A percentile compares a stretch with the other conserved stretches of the same genome.
These are phyloP conservation scores for Chiroxiphia lanceolata DNA, from an alignment of 2,797 vertebrate genomes.

Conservation along the genomic window DNA sequence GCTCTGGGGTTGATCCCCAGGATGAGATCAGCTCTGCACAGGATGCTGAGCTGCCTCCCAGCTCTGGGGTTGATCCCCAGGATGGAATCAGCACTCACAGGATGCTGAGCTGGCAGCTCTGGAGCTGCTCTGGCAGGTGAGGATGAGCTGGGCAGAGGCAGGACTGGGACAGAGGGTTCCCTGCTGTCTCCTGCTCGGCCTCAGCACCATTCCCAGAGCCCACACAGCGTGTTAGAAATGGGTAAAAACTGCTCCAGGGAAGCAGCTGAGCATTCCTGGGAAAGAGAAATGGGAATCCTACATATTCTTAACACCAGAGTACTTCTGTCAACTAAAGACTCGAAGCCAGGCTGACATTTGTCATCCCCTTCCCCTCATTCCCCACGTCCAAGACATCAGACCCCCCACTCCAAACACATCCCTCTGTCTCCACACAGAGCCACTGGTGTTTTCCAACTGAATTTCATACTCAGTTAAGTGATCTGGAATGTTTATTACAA, in stretches of 20 bases:
- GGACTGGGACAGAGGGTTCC: fast-evolving
- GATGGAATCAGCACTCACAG: background rate
- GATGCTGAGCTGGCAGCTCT: background rate
- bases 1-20: too few relatives aligned
- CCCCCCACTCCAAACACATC: background rate
- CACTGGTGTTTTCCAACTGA: background rate
- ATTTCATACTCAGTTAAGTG: background rate
- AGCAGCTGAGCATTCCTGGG: background rate
- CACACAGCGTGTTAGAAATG: fast-evolving
- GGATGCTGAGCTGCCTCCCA: background rate
- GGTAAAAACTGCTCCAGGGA: background rate
- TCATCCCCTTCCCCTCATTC: background rate
- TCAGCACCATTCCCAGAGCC: background rate
- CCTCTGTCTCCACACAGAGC: background rate
- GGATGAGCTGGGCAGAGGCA: background rate
- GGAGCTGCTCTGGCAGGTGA: background rate
- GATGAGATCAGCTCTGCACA: too few relatives aligned
- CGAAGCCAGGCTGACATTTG: background rate
- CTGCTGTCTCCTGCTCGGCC: background rate
- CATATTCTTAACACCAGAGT: fast-evolving
- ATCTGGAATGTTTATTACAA: background rate
- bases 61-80: background rate
- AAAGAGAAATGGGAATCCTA: background rate
- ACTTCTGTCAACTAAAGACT: fast-evolving
- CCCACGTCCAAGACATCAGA: background rate